Evolutionary conservation across 2,113 vertebrate genomes (phyloP).

Genomic region (human (Homo sapiens)): GRCh38 chr6:152920501-152921000

Average conservation of each 20-base stretch:
- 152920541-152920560: background rate
- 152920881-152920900: background rate
- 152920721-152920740: no score
- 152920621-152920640: background rate
- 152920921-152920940: background rate
- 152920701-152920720: no score
- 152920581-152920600: background rate
- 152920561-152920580: background rate
- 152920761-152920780: no score
- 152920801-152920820: no score
- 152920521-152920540: no score
- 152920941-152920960: background rate
- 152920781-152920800: no score
- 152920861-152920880: background rate
- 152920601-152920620: background rate
- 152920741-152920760: no score
- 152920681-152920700: no score
- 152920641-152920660: background rate
- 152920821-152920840: no score
- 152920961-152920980: background rate
- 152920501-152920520: no score
- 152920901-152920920: background rate
- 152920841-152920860: background rate
- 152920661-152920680: background rate
- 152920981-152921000: background rate